Base-by-base conservation (phyloP, 2,888 invertebrate genomes). In the Stenchaetothrips biformis region DNA sequence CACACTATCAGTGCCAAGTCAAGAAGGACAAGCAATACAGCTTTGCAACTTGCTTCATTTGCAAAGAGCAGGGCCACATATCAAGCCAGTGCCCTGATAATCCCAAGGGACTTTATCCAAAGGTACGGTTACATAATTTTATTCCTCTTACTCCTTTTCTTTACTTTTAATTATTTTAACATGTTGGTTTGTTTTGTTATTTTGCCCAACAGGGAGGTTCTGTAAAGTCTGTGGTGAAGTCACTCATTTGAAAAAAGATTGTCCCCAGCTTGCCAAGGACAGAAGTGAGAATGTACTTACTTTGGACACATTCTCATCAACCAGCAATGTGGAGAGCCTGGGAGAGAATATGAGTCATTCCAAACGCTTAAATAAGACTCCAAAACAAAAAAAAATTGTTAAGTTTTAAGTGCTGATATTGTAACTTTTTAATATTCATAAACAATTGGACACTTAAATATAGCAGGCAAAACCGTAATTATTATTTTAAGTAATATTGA, bases 31-130 rank as follows among this genome's bases (percentile, higher is more conserved):
- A 91, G 82, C 91, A 92, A 81, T 95, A 91, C 84, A 91, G 93
- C 85, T 95, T 92, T 88, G 96, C 96, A 0, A 92, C 91, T 80
- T 97, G 97, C 86, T 97, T 96, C 85, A 93, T 97, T 83, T 97
- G 97, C 86, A 92, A 92, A 80, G 92, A 96, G 87, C 92, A 91
- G 87, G 97, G 97, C 8, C 97, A 97, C 86, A 92, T 97, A 84
- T 92, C 96, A 0, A 90, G 92, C 82, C 94, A 95, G 84, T 97
- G 97, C 86, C 94, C 95, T 6, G 93, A 96, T 85, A 97, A 97
- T 88, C 92, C 93, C 0, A 92, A 92, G 85, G 97, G 97, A 0
- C 87, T 95, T 9, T 97, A 96, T 88, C 96, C 96, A 0, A 92
- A 94, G 67, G 67, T 74, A 74, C 6, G 4, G 25, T 74, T 9